These are phyloP conservation scores for Troglohyphantes excavatus DNA, from an alignment of 2,888 invertebrate genomes.

Conservation along the genomic window DNA sequence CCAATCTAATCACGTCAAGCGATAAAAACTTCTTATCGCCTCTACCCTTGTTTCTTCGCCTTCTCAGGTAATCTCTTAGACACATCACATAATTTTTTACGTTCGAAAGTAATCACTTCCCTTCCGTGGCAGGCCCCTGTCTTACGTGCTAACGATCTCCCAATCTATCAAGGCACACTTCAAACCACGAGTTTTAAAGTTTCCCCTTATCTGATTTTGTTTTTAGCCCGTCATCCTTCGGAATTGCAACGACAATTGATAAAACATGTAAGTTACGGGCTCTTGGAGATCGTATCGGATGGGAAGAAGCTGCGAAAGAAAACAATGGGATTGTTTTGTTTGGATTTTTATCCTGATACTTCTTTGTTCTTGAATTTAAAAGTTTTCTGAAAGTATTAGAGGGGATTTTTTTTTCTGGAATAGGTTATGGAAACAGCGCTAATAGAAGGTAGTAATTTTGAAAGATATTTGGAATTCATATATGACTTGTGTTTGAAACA, in stretches of 20 bases:
- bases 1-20: neutral
- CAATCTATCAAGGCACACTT: constrained; percentile 30
- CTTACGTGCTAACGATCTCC: constrained; percentile 12
- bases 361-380: neutral
- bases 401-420: no score
- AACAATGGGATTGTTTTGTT: neutral
- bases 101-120: constrained; percentile 6
- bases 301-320: neutral
- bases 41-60: neutral
- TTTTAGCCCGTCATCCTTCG: neutral
- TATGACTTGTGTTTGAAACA: no score
- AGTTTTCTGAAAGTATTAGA: neutral
- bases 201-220: constrained; percentile 20
- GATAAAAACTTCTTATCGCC: neutral
- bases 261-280: neutral
- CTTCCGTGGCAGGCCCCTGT: neutral
- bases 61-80: neutral
- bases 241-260: constrained; percentile 32
- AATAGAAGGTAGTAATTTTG: no score
- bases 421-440: no score
- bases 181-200: neutral
- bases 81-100: neutral
- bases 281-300: constrained; percentile 33
- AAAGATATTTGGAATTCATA: no score
- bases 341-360: neutral